Conservation (phyloP, 2,797 vertebrate species). For the Typhlichthys subterraneus region DNA sequence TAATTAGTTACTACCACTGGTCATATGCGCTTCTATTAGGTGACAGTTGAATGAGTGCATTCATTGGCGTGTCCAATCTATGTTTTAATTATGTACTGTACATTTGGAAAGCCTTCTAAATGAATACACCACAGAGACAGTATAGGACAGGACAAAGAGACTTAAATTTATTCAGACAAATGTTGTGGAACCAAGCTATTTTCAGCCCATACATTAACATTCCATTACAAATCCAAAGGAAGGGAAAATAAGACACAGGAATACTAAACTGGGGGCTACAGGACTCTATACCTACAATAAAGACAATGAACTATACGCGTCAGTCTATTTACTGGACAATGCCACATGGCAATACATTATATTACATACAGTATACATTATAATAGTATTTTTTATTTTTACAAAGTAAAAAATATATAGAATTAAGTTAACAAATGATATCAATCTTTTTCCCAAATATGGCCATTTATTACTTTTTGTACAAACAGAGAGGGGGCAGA, state of each 20-base stretch:
- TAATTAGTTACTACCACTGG: too few species aligned
- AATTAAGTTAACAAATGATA: conserved; percentile 70
- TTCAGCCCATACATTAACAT: conserved; percentile 80
- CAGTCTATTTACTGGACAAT: conserved; percentile 59
- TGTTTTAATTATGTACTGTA: neutral
- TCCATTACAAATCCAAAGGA: conserved; percentile 78
- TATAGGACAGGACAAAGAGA: conserved; percentile 74
- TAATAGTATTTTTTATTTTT: conserved; percentile 54
- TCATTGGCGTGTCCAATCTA: too few species aligned
- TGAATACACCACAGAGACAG: conserved; percentile 24
- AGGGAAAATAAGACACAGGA: conserved; percentile 73
- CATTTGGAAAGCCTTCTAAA: conserved; percentile 13
- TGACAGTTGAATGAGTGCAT: neutral
- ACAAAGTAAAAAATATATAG: conserved; percentile 75
- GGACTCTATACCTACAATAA: conserved; percentile 76
- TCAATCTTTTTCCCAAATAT: conserved; percentile 60
- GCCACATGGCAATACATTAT: conserved; percentile 60
- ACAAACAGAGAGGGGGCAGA: conserved; percentile 23
- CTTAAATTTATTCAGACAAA: conserved; percentile 89
- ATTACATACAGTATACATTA: conserved; percentile 50
- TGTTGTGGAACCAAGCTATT: conserved; percentile 78
- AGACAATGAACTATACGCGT: conserved; percentile 81
- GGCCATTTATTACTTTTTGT: conserved; percentile 49
- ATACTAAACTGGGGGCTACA: conserved; percentile 73
- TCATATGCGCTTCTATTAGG: neutral